These are phyloP conservation scores for Myxocyprinus asiaticus DNA, from an alignment of 2,113 vertebrate species.

Conservation along the genomic window DNA sequence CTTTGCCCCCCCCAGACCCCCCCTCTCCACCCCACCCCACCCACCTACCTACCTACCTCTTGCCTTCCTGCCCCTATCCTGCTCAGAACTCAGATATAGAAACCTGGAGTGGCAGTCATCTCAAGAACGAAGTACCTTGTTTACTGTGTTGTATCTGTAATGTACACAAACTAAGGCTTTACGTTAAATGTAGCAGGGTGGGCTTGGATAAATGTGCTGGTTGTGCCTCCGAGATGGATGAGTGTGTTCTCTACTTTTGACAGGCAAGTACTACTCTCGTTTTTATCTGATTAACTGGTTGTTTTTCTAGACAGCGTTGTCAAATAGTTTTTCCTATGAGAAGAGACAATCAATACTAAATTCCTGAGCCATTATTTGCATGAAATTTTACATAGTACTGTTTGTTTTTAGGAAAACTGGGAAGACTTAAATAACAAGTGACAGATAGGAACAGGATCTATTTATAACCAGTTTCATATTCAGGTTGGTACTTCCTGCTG, in stretches of 20 bases:
- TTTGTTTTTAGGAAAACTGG: slow-evolving; percentile 47
- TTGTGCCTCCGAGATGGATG: background rate
- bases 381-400: slow-evolving; percentile 9
- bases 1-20: background rate
- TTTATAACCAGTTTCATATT: slow-evolving; percentile 73
- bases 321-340: background rate
- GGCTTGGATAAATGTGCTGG: background rate
- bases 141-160: background rate
- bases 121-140: slow-evolving; percentile 3
- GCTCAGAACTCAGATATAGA: slow-evolving; percentile 36
- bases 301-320: no score
- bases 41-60: no score
- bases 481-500: slow-evolving; percentile 66
- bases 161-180: background rate
- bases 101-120: slow-evolving; percentile 5
- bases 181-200: background rate
- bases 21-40: background rate
- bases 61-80: no score
- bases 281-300: no score
- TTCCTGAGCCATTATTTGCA: background rate
- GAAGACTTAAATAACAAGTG: slow-evolving; percentile 48
- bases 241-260: background rate
- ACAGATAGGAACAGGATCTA: slow-evolving; percentile 60
- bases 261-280: background rate
- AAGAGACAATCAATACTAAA: background rate